Conservation (phyloP, 2,888 invertebrate genomes). For the Encarsia formosa region DNA sequence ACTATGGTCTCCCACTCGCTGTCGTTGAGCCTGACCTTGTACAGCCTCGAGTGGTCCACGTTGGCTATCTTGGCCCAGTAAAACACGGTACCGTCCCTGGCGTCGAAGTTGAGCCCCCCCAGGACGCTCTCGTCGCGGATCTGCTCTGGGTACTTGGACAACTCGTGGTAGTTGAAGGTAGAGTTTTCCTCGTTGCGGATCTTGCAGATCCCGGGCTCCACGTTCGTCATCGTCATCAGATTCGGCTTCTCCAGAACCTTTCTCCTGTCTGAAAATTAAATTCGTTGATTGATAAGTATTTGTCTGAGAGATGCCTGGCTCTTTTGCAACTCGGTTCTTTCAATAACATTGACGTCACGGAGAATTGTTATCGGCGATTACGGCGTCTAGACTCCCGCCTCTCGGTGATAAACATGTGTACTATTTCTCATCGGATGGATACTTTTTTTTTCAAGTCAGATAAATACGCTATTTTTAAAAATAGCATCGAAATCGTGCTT, state of each 20-base stretch:
- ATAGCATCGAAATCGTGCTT: too few relatives aligned
- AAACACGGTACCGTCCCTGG: conserved; percentile 9
- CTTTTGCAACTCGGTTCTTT: too few relatives aligned
- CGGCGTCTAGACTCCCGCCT: neutral
- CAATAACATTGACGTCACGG: too few relatives aligned
- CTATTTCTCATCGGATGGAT: neutral
- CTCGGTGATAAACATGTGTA: neutral
- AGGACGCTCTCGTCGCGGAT: conserved; percentile 19
- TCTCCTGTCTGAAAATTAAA: conserved; percentile 20
- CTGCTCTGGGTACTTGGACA: conserved; percentile 21
- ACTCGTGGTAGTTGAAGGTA: conserved; percentile 14
- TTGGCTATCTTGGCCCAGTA: conserved; percentile 24
- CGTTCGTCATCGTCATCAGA: conserved; percentile 19
- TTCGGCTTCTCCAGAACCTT: conserved; percentile 22
- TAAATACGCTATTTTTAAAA: too few relatives aligned
- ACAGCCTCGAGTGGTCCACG: conserved; percentile 22
- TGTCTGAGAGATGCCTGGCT: too few relatives aligned
- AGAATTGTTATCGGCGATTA: neutral
- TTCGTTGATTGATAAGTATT: too few relatives aligned
- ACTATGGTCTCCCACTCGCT: conserved; percentile 19
- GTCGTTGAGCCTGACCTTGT: conserved; percentile 21
- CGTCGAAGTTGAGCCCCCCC: conserved; percentile 23
- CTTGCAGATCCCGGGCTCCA: conserved; percentile 15
- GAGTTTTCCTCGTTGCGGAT: conserved; percentile 20
- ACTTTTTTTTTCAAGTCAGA: too few relatives aligned